phyloP scores from a whole-genome alignment of 2,888 invertebrate genomes.

The Drosophila cyrtoloma region DNA sequence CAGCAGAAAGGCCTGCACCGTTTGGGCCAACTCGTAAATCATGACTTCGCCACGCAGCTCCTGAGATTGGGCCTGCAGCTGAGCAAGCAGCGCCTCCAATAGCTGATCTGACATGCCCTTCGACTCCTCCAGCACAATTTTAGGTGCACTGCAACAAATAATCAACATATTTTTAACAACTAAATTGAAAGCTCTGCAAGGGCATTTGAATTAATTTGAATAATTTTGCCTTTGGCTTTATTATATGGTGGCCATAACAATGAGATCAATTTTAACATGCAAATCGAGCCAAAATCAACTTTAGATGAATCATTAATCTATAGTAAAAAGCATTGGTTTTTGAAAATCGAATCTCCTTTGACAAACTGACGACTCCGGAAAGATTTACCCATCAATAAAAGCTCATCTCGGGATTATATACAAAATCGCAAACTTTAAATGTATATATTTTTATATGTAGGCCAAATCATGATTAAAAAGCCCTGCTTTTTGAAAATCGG shows the following conservation, averaged over 20 bases:
- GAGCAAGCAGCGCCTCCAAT: slow-evolving; percentile 87
- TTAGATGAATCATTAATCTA: background rate
- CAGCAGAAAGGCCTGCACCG: slow-evolving; percentile 92
- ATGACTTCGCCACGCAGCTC: slow-evolving; percentile 92
- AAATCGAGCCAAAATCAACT: background rate
- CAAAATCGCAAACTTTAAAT: too few relatives aligned
- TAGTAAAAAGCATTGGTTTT: too few relatives aligned
- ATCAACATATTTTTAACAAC: background rate
- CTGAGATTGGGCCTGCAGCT: slow-evolving; percentile 87
- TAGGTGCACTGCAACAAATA: slow-evolving; percentile 88
- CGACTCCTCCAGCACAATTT: slow-evolving; percentile 89
- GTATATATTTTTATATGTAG: background rate
- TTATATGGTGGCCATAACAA: background rate
- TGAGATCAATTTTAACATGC: background rate
- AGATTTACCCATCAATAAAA: too few relatives aligned
- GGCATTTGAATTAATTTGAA: background rate
- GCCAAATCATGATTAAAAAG: background rate
- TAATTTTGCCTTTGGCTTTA: too few relatives aligned
- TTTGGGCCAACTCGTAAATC: slow-evolving; percentile 93
- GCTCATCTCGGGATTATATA: too few relatives aligned
- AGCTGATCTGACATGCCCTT: slow-evolving; percentile 92
- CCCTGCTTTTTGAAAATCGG: too few relatives aligned
- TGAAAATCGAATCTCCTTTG: too few relatives aligned
- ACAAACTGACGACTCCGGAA: too few relatives aligned
- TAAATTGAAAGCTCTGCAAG: background rate